Evolutionary conservation across 2,113 vertebrate genomes (phyloP).

Genomic region (Mastomys coucha): DNA sequence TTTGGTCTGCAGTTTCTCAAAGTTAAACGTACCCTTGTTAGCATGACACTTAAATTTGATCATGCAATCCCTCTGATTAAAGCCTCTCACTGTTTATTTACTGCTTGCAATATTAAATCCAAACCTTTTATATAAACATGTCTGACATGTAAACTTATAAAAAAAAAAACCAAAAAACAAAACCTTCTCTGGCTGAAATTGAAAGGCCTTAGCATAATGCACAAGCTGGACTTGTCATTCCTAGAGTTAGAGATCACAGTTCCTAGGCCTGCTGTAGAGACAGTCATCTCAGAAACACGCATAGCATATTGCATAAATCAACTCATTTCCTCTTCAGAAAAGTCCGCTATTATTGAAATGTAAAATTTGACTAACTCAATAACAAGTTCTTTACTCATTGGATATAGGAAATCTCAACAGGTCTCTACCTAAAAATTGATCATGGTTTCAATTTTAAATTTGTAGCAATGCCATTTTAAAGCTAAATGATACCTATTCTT

Average conservation of each 20-base stretch:
- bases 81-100: constrained; percentile 57
- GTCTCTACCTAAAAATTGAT: neutral
- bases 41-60: constrained; percentile 15
- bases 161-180: neutral
- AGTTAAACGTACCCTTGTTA: neutral
- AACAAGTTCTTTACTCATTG: neutral
- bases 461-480: constrained; percentile 20
- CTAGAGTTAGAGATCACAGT: neutral
- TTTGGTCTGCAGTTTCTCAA: constrained; percentile 62
- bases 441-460: constrained; percentile 24
- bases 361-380: neutral
- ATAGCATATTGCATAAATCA: neutral
- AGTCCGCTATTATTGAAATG: neutral
- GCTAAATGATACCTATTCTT: neutral
- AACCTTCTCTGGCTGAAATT: constrained; percentile 41
- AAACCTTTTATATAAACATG: constrained; percentile 61
- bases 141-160: constrained; percentile 43
- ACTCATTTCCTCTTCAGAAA: neutral
- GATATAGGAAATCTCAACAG: constrained; percentile 19
- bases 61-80: constrained; percentile 49
- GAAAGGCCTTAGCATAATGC: neutral
- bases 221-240: neutral
- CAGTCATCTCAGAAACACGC: neutral
- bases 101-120: constrained; percentile 30
- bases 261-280: neutral